phyloP scores from a whole-genome alignment of 2,888 invertebrate species.

The Drosophila kambysellisi region DNA sequence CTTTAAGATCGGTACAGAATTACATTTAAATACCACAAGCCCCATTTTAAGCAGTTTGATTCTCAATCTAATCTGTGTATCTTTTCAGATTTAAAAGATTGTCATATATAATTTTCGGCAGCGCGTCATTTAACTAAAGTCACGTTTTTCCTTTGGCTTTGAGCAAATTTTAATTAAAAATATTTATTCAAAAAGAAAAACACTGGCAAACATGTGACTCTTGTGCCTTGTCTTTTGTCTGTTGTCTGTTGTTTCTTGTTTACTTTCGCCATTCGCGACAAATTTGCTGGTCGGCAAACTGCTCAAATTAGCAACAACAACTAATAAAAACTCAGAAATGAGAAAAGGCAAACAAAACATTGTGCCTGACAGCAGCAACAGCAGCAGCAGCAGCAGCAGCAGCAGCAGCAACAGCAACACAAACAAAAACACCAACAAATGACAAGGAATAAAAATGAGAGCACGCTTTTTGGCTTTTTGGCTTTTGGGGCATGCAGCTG shows the following conservation, averaged over 20 bases:
- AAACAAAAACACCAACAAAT: constrained; percentile 39
- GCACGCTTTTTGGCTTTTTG: constrained; percentile 75
- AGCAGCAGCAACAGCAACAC: constrained; percentile 28
- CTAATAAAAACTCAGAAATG: constrained; percentile 66
- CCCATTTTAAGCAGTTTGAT: neutral
- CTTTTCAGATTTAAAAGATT: constrained; percentile 7
- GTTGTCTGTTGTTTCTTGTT: constrained; percentile 56
- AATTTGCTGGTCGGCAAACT: constrained; percentile 59
- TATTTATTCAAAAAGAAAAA: constrained; percentile 61
- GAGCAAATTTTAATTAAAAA: constrained; percentile 74
- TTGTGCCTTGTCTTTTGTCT: constrained; percentile 41
- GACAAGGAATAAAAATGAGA: constrained; percentile 73
- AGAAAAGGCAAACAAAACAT: constrained; percentile 72
- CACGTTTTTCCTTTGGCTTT: constrained; percentile 50
- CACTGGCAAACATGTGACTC: constrained; percentile 53
- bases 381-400: constrained; percentile 31
- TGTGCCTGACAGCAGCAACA: constrained; percentile 52
- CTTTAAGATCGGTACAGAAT: neutral
- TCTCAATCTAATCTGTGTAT: neutral
- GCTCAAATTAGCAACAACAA: constrained; percentile 75
- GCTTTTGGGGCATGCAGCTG: constrained; percentile 75
- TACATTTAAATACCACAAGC: neutral
- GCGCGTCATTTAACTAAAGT: constrained; percentile 31
- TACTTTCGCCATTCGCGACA: constrained; percentile 67
- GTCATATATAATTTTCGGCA: neutral